These are phyloP conservation scores for Percopsis omiscomaycus DNA, from an alignment of 2,797 vertebrate species.

Conservation along the genomic window DNA sequence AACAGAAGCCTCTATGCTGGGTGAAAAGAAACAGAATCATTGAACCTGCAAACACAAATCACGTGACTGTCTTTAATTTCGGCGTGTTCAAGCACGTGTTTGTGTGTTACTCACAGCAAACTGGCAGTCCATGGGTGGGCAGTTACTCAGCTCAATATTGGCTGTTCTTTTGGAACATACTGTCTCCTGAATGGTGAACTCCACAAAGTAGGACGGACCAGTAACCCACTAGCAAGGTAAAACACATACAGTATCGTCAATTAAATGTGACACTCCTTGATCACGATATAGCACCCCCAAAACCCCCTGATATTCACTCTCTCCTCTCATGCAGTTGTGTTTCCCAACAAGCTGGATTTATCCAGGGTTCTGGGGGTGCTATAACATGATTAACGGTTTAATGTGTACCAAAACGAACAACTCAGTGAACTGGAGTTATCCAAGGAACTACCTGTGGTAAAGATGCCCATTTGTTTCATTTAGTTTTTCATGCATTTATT, in stretches of 20 bases:
- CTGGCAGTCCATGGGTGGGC: conserved; percentile 58
- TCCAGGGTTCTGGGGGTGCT: too few relatives aligned
- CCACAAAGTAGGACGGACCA: conserved; percentile 67
- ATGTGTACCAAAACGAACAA: too few relatives aligned
- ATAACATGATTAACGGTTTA: too few relatives aligned
- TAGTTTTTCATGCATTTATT: background rate
- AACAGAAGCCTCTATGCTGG: conserved; percentile 70
- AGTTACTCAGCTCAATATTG: conserved; percentile 39
- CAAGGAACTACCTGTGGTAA: background rate
- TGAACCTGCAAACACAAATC: background rate
- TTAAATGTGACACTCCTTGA: too few relatives aligned
- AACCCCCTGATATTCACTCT: too few relatives aligned
- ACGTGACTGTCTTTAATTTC: background rate
- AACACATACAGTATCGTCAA: background rate
- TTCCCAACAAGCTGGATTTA: too few relatives aligned
- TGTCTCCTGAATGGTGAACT: conserved; percentile 73
- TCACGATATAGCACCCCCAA: too few relatives aligned
- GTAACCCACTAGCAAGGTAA: conserved; percentile 57
- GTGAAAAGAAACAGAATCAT: conserved; percentile 6
- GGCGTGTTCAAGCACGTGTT: background rate
- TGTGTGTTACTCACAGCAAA: conserved; percentile 65
- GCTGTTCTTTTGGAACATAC: conserved; percentile 56
- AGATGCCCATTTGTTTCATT: background rate
- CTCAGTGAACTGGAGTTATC: too few relatives aligned
- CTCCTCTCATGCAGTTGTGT: too few relatives aligned